These are phyloP conservation scores for Pseudorhombus dupliciocellatus DNA, from an alignment of 2,113 vertebrate genomes.

Conservation along the genomic window DNA sequence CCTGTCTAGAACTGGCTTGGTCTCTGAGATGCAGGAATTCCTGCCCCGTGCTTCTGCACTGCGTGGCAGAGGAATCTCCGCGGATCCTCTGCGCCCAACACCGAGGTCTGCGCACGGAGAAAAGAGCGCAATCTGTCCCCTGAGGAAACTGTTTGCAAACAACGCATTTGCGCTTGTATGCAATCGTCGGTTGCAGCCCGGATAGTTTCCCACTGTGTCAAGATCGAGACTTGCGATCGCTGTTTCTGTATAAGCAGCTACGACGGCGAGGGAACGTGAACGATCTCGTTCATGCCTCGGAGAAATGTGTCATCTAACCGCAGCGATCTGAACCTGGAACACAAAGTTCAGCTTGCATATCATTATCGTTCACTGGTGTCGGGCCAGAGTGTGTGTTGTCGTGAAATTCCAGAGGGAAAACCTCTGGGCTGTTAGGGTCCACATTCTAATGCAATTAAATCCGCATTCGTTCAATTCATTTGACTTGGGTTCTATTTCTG, in stretches of 20 bases:
- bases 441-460: too few species aligned
- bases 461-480: neutral
- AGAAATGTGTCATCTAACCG: slow-evolving; percentile 38
- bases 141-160: neutral
- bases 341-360: slow-evolving; percentile 10
- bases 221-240: neutral
- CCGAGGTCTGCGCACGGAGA: neutral
- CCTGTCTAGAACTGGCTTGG: neutral
- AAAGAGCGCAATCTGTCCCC: neutral
- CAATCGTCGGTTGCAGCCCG: too few species aligned
- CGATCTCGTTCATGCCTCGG: neutral
- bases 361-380: neutral
- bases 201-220: accelerated
- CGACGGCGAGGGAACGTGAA: neutral
- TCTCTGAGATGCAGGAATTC: neutral
- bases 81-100: neutral
- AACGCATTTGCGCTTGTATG: neutral
- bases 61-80: neutral
- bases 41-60: neutral
- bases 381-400: neutral
- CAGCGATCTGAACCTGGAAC: slow-evolving; percentile 9
- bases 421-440: neutral
- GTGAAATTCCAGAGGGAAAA: neutral
- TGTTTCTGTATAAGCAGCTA: too few species aligned
- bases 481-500: too few species aligned